Percentiles rank a stretch among this genome's conserved stretches.
Conservation (phyloP, 2,113 vertebrate genomes). For the Fukomys damarensis region DNA sequence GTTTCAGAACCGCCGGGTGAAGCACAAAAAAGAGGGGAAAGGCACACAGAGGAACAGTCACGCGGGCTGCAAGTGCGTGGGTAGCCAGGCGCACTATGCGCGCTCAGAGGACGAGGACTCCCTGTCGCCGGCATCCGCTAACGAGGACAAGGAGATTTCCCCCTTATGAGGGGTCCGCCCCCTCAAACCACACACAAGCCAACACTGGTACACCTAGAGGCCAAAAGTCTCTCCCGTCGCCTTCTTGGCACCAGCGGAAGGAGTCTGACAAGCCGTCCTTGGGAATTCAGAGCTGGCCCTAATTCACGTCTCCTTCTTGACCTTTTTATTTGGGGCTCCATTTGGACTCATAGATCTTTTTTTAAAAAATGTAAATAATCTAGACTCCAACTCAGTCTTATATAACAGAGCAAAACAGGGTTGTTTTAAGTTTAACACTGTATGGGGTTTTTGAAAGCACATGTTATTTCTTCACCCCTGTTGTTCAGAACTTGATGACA, state of each 20-base stretch:
- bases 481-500: constrained; percentile 31
- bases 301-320: neutral
- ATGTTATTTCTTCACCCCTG: neutral
- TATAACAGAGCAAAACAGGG: constrained; percentile 5
- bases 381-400: constrained; percentile 55
- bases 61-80: constrained; percentile 93
- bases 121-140: constrained; percentile 93
- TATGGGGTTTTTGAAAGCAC: neutral
- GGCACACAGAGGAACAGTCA: constrained; percentile 92
- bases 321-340: neutral
- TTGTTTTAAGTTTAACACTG: constrained; percentile 55
- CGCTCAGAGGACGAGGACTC: constrained; percentile 98
- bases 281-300: neutral
- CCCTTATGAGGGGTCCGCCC: constrained; percentile 84
- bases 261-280: accelerated
- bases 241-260: neutral
- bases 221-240: neutral
- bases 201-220: neutral
- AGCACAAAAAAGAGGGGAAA: constrained; percentile 99
- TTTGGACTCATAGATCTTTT: neutral
- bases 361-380: constrained; percentile 65
- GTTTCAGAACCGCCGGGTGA: constrained; percentile 99
- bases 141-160: constrained; percentile 95
- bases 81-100: constrained; percentile 91
- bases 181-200: neutral